phyloP scores from a whole-genome alignment of 2,888 invertebrate genomes.

The Clunio marinus region DNA sequence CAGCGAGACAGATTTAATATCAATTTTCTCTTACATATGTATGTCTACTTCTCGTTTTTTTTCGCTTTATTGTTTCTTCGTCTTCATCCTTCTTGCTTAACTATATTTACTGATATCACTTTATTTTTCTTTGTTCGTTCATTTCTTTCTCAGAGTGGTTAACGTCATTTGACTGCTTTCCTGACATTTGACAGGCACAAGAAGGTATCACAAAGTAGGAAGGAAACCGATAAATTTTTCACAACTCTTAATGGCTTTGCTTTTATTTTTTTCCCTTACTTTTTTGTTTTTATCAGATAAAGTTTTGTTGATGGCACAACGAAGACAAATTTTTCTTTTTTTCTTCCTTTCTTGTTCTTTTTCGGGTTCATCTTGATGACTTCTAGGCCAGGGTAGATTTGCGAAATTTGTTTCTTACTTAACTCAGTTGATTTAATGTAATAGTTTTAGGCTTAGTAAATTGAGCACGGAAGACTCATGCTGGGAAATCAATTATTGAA shows the following conservation, averaged over 20 bases:
- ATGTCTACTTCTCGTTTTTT: conserved; percentile 29
- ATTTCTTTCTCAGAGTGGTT: neutral
- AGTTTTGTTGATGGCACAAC: neutral
- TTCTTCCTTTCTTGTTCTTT: neutral
- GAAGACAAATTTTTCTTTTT: conserved; percentile 3
- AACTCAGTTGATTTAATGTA: conserved; percentile 4
- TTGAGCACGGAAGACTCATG: conserved; percentile 11
- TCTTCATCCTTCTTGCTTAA: neutral
- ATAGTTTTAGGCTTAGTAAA: neutral
- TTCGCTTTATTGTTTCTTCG: neutral
- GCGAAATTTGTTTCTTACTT: neutral
- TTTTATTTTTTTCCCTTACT: too few relatives aligned
- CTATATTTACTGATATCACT: neutral
- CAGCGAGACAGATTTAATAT: conserved; percentile 39
- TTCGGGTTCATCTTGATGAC: neutral
- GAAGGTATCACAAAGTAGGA: neutral
- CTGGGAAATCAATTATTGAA: conserved; percentile 38
- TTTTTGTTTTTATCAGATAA: conserved; percentile 19
- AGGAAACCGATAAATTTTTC: conserved; percentile 37
- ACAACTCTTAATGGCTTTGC: conserved; percentile 37
- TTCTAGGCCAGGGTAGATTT: neutral
- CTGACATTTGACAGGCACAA: conserved; percentile 30
- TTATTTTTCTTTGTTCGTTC: neutral
- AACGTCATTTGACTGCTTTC: conserved; percentile 33
- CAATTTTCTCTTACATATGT: conserved; percentile 39